Evolutionary conservation across 1,140 invertebrate species (phyloP).

Genomic region (Calycopis cecrops): DNA sequence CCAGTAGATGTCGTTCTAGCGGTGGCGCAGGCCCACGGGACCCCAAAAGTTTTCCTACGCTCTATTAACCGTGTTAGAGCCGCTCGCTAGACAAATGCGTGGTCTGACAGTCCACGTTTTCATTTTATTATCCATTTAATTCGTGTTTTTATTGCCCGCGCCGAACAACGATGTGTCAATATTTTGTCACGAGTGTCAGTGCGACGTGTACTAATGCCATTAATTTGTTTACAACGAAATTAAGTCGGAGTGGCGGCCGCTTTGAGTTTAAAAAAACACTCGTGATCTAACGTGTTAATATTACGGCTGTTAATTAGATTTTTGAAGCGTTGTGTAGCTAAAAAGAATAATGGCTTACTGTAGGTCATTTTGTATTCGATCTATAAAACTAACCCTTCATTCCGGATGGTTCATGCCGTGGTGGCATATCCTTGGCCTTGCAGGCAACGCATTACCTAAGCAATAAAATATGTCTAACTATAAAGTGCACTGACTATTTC

Average conservation of each 20-base stretch:
- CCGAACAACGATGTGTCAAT: constrained; percentile 49
- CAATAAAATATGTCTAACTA: too few relatives aligned
- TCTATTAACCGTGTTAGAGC: constrained; percentile 59
- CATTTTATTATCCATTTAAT: constrained; percentile 59
- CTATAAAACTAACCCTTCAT: too few relatives aligned
- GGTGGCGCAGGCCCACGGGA: constrained; percentile 30
- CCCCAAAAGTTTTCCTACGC: constrained; percentile 36
- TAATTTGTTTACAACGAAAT: constrained; percentile 63
- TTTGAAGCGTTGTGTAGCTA: constrained; percentile 22
- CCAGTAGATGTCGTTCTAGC: too few relatives aligned
- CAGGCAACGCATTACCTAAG: too few relatives aligned
- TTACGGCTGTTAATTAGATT: constrained; percentile 31
- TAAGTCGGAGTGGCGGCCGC: constrained; percentile 40
- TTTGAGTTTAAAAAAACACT: constrained; percentile 58
- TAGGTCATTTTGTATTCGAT: too few relatives aligned
- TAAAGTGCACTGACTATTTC: too few relatives aligned
- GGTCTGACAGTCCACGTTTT: constrained; percentile 50
- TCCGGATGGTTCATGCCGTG: too few relatives aligned
- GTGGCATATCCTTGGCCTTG: too few relatives aligned
- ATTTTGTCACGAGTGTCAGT: constrained; percentile 66
- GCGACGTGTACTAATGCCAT: constrained; percentile 61
- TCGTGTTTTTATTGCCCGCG: constrained; percentile 43
- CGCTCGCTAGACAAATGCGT: constrained; percentile 58
- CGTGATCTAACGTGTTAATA: constrained; percentile 41
- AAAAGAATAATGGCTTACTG: too few relatives aligned